A percentile compares a stretch with the other conserved stretches of the same genome.
phyloP scores from a whole-genome alignment of 2,113 vertebrate genomes.

The Corvus cornix region DNA sequence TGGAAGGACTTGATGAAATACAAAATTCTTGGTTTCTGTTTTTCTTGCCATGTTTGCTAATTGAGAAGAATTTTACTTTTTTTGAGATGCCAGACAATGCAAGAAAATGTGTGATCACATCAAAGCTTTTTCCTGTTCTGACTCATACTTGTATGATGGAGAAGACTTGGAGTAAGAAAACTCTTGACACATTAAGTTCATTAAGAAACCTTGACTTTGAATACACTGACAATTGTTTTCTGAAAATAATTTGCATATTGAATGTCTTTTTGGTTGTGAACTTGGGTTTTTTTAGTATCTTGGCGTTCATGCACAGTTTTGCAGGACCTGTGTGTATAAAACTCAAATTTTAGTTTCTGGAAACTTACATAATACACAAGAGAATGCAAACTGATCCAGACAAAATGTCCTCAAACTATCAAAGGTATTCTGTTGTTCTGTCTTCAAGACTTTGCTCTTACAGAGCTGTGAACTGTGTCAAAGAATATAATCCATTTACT shows the following conservation, averaged over 20 bases:
- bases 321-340: neutral
- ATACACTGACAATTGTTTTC: neutral
- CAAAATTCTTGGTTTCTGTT: neutral
- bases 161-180: neutral
- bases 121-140: neutral
- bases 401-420: slow-evolving; percentile 3
- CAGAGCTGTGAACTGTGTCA: slow-evolving; percentile 36
- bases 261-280: neutral
- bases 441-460: neutral
- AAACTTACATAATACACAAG: fast-evolving
- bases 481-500: neutral
- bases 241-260: neutral
- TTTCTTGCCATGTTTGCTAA: neutral
- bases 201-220: neutral
- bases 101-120: neutral
- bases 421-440: slow-evolving; percentile 1
- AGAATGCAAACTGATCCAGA: neutral
- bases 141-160: neutral
- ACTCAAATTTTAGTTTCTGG: neutral
- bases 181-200: neutral
- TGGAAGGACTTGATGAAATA: neutral
- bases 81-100: neutral
- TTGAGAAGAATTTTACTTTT: neutral
- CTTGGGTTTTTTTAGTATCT: neutral
- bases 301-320: neutral